Evolutionary conservation across 2,888 invertebrate genomes (phyloP).

Genomic region (Ephialtes manifestator): DNA sequence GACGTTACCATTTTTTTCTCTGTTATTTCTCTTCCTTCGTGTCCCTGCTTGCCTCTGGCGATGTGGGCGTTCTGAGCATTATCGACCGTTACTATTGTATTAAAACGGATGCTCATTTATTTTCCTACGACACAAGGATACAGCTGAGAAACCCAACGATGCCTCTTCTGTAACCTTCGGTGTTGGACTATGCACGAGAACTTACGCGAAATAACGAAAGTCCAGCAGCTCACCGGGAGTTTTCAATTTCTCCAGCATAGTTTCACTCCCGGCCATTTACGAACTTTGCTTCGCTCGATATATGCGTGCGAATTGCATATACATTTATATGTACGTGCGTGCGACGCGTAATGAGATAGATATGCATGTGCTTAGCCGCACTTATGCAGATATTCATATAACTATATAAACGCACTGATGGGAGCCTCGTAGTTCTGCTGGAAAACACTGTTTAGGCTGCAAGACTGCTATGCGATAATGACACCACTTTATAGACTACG

Average conservation of each 20-base stretch:
- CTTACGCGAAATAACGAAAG: conserved; percentile 76
- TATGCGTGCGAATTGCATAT: conserved; percentile 38
- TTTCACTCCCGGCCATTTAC: conserved; percentile 79
- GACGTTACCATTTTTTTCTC: conserved; percentile 16
- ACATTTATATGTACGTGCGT: neutral
- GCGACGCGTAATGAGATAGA: conserved; percentile 1
- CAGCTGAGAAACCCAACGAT: neutral
- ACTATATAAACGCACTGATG: neutral
- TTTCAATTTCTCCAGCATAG: conserved; percentile 79
- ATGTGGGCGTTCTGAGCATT: neutral
- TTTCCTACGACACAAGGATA: neutral
- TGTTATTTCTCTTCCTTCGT: neutral
- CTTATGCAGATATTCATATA: neutral
- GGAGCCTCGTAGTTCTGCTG: neutral
- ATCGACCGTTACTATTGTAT: neutral
- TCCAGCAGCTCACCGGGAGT: conserved; percentile 68
- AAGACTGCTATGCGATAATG: neutral
- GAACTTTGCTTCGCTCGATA: conserved; percentile 63
- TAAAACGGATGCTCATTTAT: conserved; percentile 1
- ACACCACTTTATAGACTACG: neutral
- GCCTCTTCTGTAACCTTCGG: neutral
- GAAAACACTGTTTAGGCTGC: neutral
- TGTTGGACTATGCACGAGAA: conserved; percentile 24
- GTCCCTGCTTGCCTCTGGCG: neutral
- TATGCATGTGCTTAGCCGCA: neutral